A percentile compares a stretch with the other conserved stretches of the same genome.
Evolutionary conservation across 2,888 invertebrate genomes (phyloP).

Genomic region (Hofmannophila pseudospretella): DNA sequence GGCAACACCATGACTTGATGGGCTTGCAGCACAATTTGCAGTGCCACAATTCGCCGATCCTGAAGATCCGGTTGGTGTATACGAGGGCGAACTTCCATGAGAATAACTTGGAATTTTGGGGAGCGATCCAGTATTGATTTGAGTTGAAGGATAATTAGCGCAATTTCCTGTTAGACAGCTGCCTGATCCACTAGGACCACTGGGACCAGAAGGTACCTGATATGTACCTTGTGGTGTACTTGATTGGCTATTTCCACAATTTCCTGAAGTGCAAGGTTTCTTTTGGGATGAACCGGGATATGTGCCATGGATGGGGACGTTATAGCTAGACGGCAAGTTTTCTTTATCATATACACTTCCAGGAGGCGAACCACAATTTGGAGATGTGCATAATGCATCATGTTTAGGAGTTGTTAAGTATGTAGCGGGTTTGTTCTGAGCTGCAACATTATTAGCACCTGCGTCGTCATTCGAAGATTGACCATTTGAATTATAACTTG

Average conservation of each 20-base stretch:
- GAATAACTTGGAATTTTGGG: slow-evolving; percentile 11
- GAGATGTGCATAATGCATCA: slow-evolving; percentile 25
- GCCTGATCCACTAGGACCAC: slow-evolving; percentile 9
- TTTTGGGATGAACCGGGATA: slow-evolving; percentile 11
- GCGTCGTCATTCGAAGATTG: slow-evolving; percentile 8
- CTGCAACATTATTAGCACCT: neutral
- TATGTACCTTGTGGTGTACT: slow-evolving; percentile 3
- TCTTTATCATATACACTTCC: slow-evolving; percentile 15
- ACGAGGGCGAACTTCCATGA: slow-evolving; percentile 16
- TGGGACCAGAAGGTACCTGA: slow-evolving; percentile 8
- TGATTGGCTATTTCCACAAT: slow-evolving; percentile 10
- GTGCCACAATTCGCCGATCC: slow-evolving; percentile 9
- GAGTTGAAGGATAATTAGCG: slow-evolving; percentile 8
- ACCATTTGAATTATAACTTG: slow-evolving; percentile 3
- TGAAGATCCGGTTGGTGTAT: slow-evolving; percentile 9
- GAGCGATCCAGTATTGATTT: slow-evolving; percentile 2
- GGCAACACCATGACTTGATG: neutral
- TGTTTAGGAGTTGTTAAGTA: slow-evolving; percentile 47
- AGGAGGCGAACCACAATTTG: slow-evolving; percentile 18
- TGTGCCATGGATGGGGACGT: slow-evolving; percentile 26
- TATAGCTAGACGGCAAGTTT: slow-evolving; percentile 30
- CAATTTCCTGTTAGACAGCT: slow-evolving; percentile 28
- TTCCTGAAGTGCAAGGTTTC: slow-evolving; percentile 15
- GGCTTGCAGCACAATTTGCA: slow-evolving; percentile 1
- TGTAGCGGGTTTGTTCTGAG: slow-evolving; percentile 33